These are phyloP conservation scores for Oenanthe melanoleuca DNA, from an alignment of 2,113 vertebrate species.

Conservation along the genomic window DNA sequence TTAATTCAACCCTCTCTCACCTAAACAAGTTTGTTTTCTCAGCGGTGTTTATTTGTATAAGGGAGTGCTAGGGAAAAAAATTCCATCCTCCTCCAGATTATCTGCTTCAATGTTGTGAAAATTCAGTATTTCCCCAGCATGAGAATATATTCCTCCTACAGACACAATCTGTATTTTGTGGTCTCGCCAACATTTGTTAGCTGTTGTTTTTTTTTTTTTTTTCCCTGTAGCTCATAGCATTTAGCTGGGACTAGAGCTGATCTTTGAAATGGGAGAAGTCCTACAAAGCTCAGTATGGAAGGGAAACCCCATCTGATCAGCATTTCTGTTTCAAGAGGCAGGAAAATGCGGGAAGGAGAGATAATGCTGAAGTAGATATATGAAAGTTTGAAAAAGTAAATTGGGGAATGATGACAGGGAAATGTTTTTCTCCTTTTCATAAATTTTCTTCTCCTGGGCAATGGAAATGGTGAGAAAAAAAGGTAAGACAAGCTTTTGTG, in stretches of 20 bases:
- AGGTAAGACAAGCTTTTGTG: not conserved
- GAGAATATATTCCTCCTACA: constrained; percentile 62
- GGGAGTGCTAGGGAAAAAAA: constrained; percentile 52
- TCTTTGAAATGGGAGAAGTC: not conserved
- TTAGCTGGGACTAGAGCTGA: not conserved
- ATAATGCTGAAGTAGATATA: not conserved
- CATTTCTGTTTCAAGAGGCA: not conserved
- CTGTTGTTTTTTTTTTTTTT: not conserved
- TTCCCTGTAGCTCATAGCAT: not conserved
- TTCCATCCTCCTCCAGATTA: constrained; percentile 48
- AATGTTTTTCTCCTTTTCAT: not conserved
- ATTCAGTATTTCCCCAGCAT: constrained; percentile 58
- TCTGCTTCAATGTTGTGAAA: constrained; percentile 54
- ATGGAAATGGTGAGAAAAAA: not conserved
- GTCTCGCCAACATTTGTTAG: constrained; percentile 3
- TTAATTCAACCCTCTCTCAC: constrained; percentile 53
- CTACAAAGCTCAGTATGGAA: not conserved
- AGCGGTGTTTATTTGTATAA: constrained; percentile 45
- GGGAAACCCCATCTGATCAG: not conserved
- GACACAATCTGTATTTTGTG: constrained; percentile 12
- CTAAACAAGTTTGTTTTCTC: constrained; percentile 68
- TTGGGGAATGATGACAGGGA: not conserved
- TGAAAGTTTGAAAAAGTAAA: not conserved
- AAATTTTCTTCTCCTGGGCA: not conserved
- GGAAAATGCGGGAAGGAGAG: not conserved